Evolutionary conservation across 2,888 invertebrate species (phyloP).

Genomic region (Euphydryas editha): DNA sequence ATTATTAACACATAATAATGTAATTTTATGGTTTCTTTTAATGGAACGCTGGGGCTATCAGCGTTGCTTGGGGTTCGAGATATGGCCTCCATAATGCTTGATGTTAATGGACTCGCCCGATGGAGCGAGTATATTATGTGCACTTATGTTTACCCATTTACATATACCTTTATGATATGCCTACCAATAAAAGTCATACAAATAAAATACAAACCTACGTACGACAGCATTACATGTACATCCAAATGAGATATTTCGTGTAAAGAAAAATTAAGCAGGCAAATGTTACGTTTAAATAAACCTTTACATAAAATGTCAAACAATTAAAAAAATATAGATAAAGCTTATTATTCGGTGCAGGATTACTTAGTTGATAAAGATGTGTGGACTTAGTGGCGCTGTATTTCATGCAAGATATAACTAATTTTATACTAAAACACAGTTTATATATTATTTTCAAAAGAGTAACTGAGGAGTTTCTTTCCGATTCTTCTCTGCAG

Average conservation of each 20-base stretch:
- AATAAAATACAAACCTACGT: constrained; percentile 33
- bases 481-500: no score
- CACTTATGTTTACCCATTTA: constrained; percentile 34
- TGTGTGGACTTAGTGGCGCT: no score
- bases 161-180: constrained; percentile 35
- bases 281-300: not conserved
- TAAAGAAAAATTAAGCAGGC: constrained; percentile 22
- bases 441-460: no score
- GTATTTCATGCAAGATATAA: no score
- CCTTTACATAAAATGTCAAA: no score
- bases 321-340: not conserved
- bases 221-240: constrained; percentile 25
- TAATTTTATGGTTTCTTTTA: constrained; percentile 81
- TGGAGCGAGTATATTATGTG: constrained; percentile 42
- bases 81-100: constrained; percentile 72
- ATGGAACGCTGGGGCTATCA: constrained; percentile 77
- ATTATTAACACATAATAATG: constrained; percentile 84
- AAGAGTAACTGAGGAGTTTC: no score
- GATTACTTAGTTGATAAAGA: no score
- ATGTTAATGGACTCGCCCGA: constrained; percentile 71
- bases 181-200: constrained; percentile 34
- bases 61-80: constrained; percentile 66
- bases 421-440: no score
- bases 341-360: no score
- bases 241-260: constrained; percentile 23